Base-by-base conservation (phyloP, 1,140 invertebrate species). In the Drosophila ironensis region DNA sequence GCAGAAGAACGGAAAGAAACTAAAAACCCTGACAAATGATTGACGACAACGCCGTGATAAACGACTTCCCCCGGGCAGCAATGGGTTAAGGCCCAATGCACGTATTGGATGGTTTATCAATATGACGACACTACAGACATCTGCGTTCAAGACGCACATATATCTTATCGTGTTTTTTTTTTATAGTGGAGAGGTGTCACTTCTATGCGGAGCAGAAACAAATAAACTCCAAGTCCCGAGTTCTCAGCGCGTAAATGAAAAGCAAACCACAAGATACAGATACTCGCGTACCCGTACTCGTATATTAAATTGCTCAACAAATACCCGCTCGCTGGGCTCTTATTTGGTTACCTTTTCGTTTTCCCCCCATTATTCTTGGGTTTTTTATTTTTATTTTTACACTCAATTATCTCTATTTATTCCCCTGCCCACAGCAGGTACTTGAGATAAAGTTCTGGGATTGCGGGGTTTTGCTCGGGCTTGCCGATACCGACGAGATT, bases 1-100 rank as follows among this genome's bases (percentile, higher is more conserved):
- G n/a, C n/a, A n/a, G 46, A 28, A 63, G 37, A 66, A 71, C 22
- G 41, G 35, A 30, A 7, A 38, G 59, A 25, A 41, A 52, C 54
- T 52, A 8, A 72, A 64, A 76, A 57, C 41, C 66, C 53, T 64
- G 80, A 84, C 80, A 57, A 86, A 86, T 86, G 78, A 84, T 84
- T 78, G 78, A 86, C 69, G 77, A 80, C 75, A 78, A 48, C 19
- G 19, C 20, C 44, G 50, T 80, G 76, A 81, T 76, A 75, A 80
- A 80, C 59, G 78, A 84, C 66, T 70, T 70, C 45, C 66, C 53
- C 38, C 22, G 35, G 33, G 33, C 54, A 54, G 20, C 72, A 86
- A 86, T 68, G 78, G 78, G 78, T 78, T 86, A 78, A 86, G 53
- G 24, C 8, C 19, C 30, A 33, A 14, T 14, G 6, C 19, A 12